These are phyloP conservation scores for Drosophila pachea DNA, from an alignment of 1,140 invertebrate genomes.

Conservation along the genomic window DNA sequence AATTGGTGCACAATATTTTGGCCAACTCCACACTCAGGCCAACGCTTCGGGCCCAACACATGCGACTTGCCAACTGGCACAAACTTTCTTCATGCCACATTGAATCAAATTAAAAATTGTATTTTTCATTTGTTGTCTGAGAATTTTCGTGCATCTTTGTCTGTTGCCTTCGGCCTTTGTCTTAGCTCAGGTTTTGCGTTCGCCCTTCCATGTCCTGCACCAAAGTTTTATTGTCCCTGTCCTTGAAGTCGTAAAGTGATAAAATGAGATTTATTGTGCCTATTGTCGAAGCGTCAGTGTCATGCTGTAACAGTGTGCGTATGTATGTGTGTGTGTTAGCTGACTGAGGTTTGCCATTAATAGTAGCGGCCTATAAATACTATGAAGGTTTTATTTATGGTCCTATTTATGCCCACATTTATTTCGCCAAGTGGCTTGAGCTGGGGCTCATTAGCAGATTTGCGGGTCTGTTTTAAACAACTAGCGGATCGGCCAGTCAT, in stretches of 20 bases:
- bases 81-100: constrained; percentile 36
- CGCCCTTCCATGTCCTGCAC: constrained; percentile 18
- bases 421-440: constrained; percentile 43
- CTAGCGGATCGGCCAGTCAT: constrained; percentile 14
- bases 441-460: constrained; percentile 55
- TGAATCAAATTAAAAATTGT: constrained; percentile 48
- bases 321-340: constrained; percentile 11
- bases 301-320: background rate
- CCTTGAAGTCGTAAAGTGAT: constrained; percentile 59
- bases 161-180: constrained; percentile 21
- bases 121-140: constrained; percentile 18
- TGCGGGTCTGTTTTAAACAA: constrained; percentile 38
- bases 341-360: constrained; percentile 45
- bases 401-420: constrained; percentile 39
- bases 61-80: background rate
- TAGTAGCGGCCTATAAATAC: constrained; percentile 53
- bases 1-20: constrained; percentile 27
- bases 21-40: background rate
- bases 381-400: constrained; percentile 58
- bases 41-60: background rate
- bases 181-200: constrained; percentile 27
- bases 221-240: constrained; percentile 51
- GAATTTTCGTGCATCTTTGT: constrained; percentile 62
- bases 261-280: constrained; percentile 69
- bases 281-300: constrained; percentile 30